Evolutionary conservation across 2,888 invertebrate genomes (phyloP), one percentile per base, ranked within the genome.

Genomic region (Agrochola lota): DNA sequence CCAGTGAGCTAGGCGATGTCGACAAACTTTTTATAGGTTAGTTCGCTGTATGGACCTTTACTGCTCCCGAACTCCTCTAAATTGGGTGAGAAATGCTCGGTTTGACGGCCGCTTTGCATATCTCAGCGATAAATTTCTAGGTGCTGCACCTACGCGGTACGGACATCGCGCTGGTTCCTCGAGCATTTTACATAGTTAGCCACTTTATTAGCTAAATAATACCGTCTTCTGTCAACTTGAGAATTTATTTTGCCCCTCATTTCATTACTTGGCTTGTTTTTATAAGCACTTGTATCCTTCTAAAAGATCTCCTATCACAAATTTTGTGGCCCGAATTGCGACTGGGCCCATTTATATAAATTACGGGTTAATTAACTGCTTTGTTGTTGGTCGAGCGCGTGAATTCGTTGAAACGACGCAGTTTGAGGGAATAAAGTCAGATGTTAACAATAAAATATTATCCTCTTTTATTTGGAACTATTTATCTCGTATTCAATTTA

Each of bases 301-400:
- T 71, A 90, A 90, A 91, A 94, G 94, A 94, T 94, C 91, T 92
- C 87, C 92, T 92, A 92, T 93, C 92, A 91, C 91, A 93, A 92
- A 94, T 94, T 93, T 94, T 94, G 93, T 92, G 93, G 93, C 92
- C 92, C 91, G 89, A 94, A 94, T 94, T 93, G 93, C 92, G 91
- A 93, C 92, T 89, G 90, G 90, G 87, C 90, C 91, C 93, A 93
- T 94, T 95, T 93, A 94, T 95, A 94, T 95, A 95, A 95, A 95
- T 95, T 95, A 94, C 92, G 89, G 90, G 91, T 94, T 95, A 94
- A 95, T 95, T 95, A 95, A 94, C 92, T 94, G 92, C 92, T 94
- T 94, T 93, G 93, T 93, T 93, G 92, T 92, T 91, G 92, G 92
- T 90, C 91, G 91, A 91, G 92, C 91, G 92, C 93, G 92, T 93